Conservation (phyloP, 2,113 vertebrate species). For the Vidua macroura region DNA sequence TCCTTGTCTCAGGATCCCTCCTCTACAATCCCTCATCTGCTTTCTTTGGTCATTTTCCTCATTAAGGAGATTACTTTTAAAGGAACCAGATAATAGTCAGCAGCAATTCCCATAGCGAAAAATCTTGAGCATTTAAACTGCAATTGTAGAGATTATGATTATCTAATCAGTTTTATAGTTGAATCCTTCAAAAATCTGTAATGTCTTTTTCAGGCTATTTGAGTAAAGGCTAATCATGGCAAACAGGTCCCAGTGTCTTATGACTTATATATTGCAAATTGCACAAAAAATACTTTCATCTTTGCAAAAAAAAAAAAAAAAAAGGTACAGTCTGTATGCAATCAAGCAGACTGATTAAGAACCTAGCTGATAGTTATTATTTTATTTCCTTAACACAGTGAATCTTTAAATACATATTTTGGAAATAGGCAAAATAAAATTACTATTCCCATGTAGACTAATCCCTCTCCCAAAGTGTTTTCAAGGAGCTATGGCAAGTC, state of each 20-base stretch:
- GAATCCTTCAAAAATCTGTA: background rate
- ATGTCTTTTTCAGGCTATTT: background rate
- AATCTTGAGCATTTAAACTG: background rate
- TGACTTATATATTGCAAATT: background rate
- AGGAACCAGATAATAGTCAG: constrained; percentile 74
- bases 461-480: background rate
- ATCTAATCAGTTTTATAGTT: background rate
- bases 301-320: background rate
- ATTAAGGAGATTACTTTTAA: constrained; percentile 76
- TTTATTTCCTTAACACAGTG: background rate
- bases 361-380: background rate
- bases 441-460: background rate
- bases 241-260: background rate
- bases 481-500: background rate
- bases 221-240: background rate
- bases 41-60: constrained; percentile 61
- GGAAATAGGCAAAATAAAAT: background rate
- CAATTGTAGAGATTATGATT: background rate
- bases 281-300: background rate
- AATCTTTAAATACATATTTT: background rate
- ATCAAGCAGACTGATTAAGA: background rate
- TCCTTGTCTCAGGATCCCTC: constrained; percentile 37
- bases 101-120: background rate
- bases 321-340: background rate
- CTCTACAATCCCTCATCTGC: background rate